A percentile compares a stretch with the other conserved stretches of the same genome.
phyloP scores from a whole-genome alignment of 1,140 invertebrate species.

The Drosophila erecta region DNA sequence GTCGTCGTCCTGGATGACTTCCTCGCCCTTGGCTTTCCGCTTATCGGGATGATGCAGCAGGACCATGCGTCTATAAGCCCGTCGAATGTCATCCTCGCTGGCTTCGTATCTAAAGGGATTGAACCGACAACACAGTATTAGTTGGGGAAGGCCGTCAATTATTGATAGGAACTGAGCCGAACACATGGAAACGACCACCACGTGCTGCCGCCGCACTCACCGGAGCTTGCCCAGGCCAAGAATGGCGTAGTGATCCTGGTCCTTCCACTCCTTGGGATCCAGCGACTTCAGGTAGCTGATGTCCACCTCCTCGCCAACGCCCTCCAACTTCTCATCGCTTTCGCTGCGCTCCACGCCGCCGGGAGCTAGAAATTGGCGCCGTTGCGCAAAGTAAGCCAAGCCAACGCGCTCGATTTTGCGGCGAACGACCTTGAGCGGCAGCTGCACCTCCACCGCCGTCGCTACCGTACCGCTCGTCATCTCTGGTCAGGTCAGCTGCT shows the following conservation, averaged over 20 bases:
- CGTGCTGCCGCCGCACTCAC: slow-evolving; percentile 41
- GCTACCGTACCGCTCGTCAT: slow-evolving; percentile 30
- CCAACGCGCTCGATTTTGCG: slow-evolving; percentile 85
- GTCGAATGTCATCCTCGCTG: slow-evolving; percentile 96
- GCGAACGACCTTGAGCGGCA: slow-evolving; percentile 85
- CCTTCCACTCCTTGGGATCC: slow-evolving; percentile 98
- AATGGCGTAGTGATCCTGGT: slow-evolving; percentile 98
- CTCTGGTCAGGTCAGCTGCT: slow-evolving; percentile 17
- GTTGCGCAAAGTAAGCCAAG: slow-evolving; percentile 70
- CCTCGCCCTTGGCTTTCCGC: slow-evolving; percentile 93
- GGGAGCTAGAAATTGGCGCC: slow-evolving; percentile 62
- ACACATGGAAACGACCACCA: not conserved
- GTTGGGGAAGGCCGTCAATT: not conserved
- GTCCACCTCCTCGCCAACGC: slow-evolving; percentile 90
- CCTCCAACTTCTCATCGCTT: slow-evolving; percentile 70
- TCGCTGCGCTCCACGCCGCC: slow-evolving; percentile 71
- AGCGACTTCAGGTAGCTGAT: slow-evolving; percentile 93
- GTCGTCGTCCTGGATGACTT: slow-evolving; percentile 94
- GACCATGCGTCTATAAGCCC: slow-evolving; percentile 96
- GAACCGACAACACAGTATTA: slow-evolving; percentile 1
- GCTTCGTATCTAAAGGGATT: slow-evolving; percentile 87
- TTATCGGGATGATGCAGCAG: slow-evolving; percentile 99
- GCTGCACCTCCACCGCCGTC: slow-evolving; percentile 50
- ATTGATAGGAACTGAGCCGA: not conserved
- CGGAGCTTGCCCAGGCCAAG: slow-evolving; percentile 93